A percentile compares a stretch with the other conserved stretches of the same genome.
Conservation (phyloP, 2,888 invertebrate genomes). For the Oxycera nigricornis region DNA sequence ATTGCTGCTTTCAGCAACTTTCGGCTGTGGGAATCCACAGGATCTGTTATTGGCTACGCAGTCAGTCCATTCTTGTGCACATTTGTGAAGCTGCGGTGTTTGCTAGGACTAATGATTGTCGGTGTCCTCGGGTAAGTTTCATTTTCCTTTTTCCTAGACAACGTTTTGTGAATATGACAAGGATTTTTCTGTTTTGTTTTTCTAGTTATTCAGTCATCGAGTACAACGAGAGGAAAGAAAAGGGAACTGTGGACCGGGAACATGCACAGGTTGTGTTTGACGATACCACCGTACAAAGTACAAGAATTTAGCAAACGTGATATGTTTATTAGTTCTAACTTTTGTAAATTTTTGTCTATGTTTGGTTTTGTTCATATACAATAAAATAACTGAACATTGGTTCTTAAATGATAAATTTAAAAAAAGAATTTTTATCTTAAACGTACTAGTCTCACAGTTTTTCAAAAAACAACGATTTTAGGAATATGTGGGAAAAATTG, state of each 20-base stretch:
- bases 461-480: too few species aligned
- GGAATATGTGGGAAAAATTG: too few species aligned
- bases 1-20: constrained; percentile 94
- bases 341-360: too few species aligned
- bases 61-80: constrained; percentile 81
- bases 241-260: constrained; percentile 46
- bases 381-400: too few species aligned
- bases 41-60: constrained; percentile 85
- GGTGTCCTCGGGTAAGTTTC: constrained; percentile 75
- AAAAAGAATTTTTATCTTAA: too few species aligned
- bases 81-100: constrained; percentile 71
- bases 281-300: neutral
- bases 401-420: too few species aligned
- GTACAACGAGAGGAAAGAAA: constrained; percentile 50
- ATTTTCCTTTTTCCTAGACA: neutral
- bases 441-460: too few species aligned
- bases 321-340: too few species aligned
- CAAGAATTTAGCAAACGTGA: constrained; percentile 10
- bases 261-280: constrained; percentile 41
- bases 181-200: constrained; percentile 26
- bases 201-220: constrained; percentile 58
- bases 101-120: constrained; percentile 71
- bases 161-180: neutral
- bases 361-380: too few species aligned
- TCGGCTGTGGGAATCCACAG: constrained; percentile 89